Evolutionary conservation across 2,797 vertebrate species (phyloP).

Genomic region (Schizothorax lantsangensis): DNA sequence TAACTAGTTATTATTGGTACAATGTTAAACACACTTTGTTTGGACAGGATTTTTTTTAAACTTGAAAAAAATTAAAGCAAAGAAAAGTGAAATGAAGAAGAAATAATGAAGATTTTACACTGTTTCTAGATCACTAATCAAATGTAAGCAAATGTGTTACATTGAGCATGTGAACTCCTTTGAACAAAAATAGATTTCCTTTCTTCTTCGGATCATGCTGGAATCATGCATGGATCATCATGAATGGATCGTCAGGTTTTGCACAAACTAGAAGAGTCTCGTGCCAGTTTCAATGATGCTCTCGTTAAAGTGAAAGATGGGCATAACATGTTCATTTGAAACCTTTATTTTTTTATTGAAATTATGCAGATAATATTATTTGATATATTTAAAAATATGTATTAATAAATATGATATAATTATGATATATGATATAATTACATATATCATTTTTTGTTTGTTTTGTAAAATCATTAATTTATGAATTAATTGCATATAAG

Average conservation of each 20-base stretch:
- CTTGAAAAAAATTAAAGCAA: not conserved
- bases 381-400: not conserved
- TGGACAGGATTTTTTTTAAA: not conserved
- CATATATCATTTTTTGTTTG: not conserved
- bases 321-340: not conserved
- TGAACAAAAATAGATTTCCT: constrained; percentile 10
- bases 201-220: constrained; percentile 3
- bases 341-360: not conserved
- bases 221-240: constrained; percentile 22
- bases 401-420: too few species aligned
- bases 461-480: not conserved
- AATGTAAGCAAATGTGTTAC: not conserved
- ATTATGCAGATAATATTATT: not conserved
- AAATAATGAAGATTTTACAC: not conserved
- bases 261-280: constrained; percentile 6
- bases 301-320: not conserved
- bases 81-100: not conserved
- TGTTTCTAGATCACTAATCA: constrained; percentile 3
- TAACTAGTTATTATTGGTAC: not conserved
- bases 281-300: not conserved
- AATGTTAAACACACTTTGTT: not conserved
- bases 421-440: not conserved
- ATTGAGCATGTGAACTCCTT: not conserved
- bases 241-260: constrained; percentile 18
- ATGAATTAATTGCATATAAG: not conserved